Evolutionary conservation across 1,140 invertebrate genomes (phyloP).

Genomic region (Ceratitis capitata): DNA sequence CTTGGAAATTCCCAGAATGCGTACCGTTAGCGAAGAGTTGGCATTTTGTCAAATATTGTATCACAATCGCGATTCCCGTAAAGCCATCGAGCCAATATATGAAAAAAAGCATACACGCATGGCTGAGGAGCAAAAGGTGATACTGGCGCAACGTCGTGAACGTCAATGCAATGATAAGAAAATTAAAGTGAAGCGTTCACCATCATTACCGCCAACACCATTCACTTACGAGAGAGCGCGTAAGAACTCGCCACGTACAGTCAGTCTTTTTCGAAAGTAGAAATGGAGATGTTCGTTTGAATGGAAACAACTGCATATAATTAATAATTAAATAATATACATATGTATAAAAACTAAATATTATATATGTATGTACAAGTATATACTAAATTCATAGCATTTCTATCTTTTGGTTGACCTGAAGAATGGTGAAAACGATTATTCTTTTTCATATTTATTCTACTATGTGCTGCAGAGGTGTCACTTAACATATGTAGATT

Average conservation of each 20-base stretch:
- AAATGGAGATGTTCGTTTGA: neutral
- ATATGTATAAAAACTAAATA: no score
- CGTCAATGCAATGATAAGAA: neutral
- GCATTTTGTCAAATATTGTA: neutral
- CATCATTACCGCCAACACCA: neutral
- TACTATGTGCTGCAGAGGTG: no score
- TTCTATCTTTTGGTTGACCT: no score
- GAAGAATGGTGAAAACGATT: no score
- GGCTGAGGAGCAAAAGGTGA: neutral
- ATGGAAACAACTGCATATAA: no score
- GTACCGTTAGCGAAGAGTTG: neutral
- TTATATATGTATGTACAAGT: no score
- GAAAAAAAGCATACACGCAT: neutral
- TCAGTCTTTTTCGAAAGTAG: neutral
- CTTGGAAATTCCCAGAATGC: neutral
- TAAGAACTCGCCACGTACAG: neutral
- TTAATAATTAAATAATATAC: no score
- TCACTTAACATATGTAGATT: no score
- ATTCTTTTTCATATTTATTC: no score
- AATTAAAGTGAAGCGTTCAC: neutral
- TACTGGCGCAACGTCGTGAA: neutral
- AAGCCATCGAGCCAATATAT: constrained; percentile 18
- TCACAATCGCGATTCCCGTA: neutral
- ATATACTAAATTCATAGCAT: no score
- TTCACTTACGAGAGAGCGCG: neutral